These are phyloP conservation scores for Stichodactyla helianthus DNA, from an alignment of 64 coral and sea anemone genomes.

Conservation along the genomic window DNA sequence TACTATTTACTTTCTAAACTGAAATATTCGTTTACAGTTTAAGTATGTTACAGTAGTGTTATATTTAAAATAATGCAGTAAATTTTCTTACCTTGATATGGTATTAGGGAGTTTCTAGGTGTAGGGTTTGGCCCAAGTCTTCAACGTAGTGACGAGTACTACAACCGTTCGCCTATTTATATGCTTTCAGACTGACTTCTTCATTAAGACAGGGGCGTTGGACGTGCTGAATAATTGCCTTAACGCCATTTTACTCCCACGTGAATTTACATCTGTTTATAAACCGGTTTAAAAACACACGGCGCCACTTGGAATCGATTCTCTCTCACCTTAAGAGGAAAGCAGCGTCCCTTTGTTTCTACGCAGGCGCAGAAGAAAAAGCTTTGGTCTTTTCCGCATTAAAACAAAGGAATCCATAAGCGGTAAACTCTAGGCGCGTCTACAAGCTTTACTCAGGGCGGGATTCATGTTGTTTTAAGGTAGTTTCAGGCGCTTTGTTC, in stretches of 20 bases:
- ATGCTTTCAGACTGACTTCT: not conserved
- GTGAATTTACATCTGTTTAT: slow-evolving; percentile 9
- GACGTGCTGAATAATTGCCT: too few relatives aligned
- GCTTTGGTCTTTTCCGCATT: not conserved
- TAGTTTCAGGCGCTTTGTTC: not conserved
- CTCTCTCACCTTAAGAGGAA: too few relatives aligned
- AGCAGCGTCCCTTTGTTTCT: not conserved
- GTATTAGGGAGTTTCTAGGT: not conserved
- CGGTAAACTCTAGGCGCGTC: not conserved
- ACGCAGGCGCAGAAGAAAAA: not conserved
- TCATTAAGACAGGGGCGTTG: not conserved
- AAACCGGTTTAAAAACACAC: not conserved
- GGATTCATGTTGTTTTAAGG: not conserved
- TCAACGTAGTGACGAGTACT: not conserved
- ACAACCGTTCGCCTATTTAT: not conserved
- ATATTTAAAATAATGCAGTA: not conserved
- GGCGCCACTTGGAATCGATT: too few relatives aligned
- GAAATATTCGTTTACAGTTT: too few relatives aligned
- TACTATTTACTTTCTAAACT: too few relatives aligned
- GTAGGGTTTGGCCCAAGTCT: not conserved
- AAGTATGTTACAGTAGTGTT: too few relatives aligned
- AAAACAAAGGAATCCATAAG: not conserved
- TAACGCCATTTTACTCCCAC: not conserved
- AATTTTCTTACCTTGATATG: not conserved
- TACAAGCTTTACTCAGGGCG: not conserved